These are phyloP conservation scores for Coregonus suidteri DNA, from an alignment of 2,797 vertebrate species.

Conservation along the genomic window DNA sequence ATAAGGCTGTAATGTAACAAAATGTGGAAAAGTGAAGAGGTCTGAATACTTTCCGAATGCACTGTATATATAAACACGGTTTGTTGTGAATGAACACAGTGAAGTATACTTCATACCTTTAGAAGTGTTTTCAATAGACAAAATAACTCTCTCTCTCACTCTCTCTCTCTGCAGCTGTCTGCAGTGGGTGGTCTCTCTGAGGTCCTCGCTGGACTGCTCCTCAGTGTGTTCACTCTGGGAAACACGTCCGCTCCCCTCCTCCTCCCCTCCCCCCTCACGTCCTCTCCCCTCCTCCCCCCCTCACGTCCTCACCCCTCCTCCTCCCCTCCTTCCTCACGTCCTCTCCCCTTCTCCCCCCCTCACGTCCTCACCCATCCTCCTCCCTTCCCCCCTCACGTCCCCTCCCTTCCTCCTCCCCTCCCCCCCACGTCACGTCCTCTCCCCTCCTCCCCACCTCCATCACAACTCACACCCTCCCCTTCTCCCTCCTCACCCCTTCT, in stretches of 20 bases:
- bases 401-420: slow-evolving; percentile 42
- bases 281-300: too few relatives aligned
- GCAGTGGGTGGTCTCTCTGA: slow-evolving; percentile 69
- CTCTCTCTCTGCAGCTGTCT: slow-evolving; percentile 65
- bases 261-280: too few relatives aligned
- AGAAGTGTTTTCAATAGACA: too few relatives aligned
- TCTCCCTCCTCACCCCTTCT: slow-evolving; percentile 66
- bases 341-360: slow-evolving; percentile 46
- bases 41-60: too few relatives aligned
- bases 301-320: slow-evolving; percentile 27
- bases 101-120: too few relatives aligned
- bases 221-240: slow-evolving; percentile 73
- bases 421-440: slow-evolving; percentile 44
- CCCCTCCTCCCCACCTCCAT: slow-evolving; percentile 67
- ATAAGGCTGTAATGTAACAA: too few relatives aligned
- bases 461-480: slow-evolving; percentile 11
- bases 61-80: too few relatives aligned
- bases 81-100: too few relatives aligned
- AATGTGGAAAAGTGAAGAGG: too few relatives aligned
- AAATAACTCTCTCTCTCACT: neutral
- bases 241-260: slow-evolving; percentile 45
- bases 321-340: too few relatives aligned
- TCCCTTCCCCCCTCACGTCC: slow-evolving; percentile 20
- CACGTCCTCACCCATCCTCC: neutral
- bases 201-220: slow-evolving; percentile 79